Evolutionary conservation across 64 coral and sea anemone genomes (phyloP).

Genomic region (Catalaphyllia jardinei): DNA sequence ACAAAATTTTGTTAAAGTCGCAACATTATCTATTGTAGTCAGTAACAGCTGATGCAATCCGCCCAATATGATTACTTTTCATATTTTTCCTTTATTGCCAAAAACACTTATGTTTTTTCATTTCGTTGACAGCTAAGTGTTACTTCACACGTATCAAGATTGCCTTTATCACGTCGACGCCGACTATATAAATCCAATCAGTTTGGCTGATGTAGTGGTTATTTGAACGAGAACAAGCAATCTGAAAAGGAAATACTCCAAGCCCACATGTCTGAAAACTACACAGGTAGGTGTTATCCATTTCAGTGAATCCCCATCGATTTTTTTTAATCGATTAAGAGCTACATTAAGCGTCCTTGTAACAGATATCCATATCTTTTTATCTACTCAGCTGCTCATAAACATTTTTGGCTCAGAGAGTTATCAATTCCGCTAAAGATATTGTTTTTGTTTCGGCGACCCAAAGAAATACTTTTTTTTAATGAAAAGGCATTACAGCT

Average conservation of each 20-base stretch:
- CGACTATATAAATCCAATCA: conserved; percentile 5
- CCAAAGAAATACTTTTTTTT: not conserved
- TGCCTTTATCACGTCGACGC: not conserved
- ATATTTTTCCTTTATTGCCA: not conserved
- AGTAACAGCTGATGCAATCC: not conserved
- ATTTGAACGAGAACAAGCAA: not conserved
- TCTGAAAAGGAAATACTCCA: not conserved
- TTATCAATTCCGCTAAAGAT: not conserved
- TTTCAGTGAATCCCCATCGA: not conserved
- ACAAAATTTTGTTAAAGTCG: not conserved
- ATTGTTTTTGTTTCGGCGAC: not conserved
- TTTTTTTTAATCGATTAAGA: not conserved
- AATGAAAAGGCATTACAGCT: no score
- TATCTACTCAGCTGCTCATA: not conserved
- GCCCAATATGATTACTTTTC: not conserved
- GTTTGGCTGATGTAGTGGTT: not conserved
- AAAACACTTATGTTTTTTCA: not conserved
- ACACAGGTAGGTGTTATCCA: conserved; percentile 12
- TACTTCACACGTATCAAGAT: not conserved
- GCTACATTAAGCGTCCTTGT: no score
- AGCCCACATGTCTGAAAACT: not conserved
- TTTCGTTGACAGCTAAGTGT: conserved; percentile 24
- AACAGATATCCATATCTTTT: not conserved
- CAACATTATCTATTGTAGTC: not conserved
- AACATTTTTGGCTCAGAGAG: not conserved